Percentiles rank a stretch among this genome's conserved stretches.
Evolutionary conservation across 2,888 invertebrate species (phyloP).

Genomic region (Volucella zonaria): DNA sequence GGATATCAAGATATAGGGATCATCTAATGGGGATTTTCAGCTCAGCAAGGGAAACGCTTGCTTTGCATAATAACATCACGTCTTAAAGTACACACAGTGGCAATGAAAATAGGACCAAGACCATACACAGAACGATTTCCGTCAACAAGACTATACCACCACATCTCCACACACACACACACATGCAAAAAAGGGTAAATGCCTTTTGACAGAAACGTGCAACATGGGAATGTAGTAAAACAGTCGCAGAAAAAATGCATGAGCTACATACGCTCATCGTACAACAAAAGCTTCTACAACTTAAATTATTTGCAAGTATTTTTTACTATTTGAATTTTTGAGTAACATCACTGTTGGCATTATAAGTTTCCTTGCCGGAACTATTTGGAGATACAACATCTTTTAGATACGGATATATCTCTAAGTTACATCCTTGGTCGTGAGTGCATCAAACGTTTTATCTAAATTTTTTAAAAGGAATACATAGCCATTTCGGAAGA

Average conservation of each 20-base stretch:
- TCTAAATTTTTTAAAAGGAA: too few species aligned
- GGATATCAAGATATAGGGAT: conserved; percentile 71
- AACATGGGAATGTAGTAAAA: conserved; percentile 54
- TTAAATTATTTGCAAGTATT: conserved; percentile 57
- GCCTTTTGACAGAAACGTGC: conserved; percentile 62
- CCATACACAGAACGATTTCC: conserved; percentile 61
- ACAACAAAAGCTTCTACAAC: not conserved
- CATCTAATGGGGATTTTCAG: conserved; percentile 72
- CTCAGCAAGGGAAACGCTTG: conserved; percentile 72
- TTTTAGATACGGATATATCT: too few species aligned
- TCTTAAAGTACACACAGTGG: conserved; percentile 67
- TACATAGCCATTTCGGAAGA: too few species aligned
- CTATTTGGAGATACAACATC: too few species aligned
- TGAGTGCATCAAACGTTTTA: too few species aligned
- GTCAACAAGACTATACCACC: conserved; percentile 56
- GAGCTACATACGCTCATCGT: not conserved
- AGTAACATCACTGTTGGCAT: conserved; percentile 3
- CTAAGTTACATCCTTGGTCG: too few species aligned
- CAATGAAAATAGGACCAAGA: conserved; percentile 63
- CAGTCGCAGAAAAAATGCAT: conserved; percentile 38
- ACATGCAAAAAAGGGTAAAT: conserved; percentile 57
- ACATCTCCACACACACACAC: conserved; percentile 11
- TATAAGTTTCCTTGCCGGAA: too few species aligned
- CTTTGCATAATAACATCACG: conserved; percentile 74
- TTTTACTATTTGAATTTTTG: conserved; percentile 49